Conservation (phyloP, 2,797 vertebrate species). For the Argentina silus region DNA sequence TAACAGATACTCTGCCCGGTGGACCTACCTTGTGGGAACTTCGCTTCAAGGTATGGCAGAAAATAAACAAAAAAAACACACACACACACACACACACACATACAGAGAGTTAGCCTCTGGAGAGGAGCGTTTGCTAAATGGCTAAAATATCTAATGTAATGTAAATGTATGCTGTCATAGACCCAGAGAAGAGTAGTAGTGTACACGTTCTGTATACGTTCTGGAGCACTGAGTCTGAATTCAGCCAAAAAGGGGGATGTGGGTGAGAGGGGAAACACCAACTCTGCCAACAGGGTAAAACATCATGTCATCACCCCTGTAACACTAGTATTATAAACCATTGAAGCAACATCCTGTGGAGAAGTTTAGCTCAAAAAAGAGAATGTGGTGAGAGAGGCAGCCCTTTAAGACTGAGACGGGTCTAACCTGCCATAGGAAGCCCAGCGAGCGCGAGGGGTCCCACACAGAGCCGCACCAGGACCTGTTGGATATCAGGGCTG, state of each 20-base stretch:
- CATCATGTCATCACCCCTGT: constrained; percentile 3
- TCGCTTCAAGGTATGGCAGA: constrained; percentile 81
- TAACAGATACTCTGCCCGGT: constrained; percentile 54
- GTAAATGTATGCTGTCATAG: not conserved
- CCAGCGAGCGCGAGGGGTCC: constrained; percentile 22
- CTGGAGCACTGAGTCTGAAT: no score
- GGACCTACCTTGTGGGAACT: constrained; percentile 84
- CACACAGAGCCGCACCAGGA: constrained; percentile 20
- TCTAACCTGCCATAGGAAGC: not conserved
- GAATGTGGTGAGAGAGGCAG: not conserved
- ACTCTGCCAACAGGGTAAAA: not conserved
- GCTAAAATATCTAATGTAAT: no score
- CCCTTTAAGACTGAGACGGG: not conserved
- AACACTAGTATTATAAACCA: constrained; percentile 16
- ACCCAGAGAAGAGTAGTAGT: not conserved
- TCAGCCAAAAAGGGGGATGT: not conserved
- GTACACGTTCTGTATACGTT: no score
- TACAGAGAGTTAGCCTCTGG: constrained; percentile 6
- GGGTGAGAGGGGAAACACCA: constrained; percentile 25
- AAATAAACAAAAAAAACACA: constrained; percentile 54
- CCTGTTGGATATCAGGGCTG: constrained; percentile 39
- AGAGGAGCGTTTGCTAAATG: no score
- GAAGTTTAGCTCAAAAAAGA: not conserved
- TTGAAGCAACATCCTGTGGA: not conserved
- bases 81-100: constrained; percentile 25